These are phyloP conservation scores for Stigmatopora nigra DNA, from an alignment of 2,113 vertebrate genomes.

Conservation along the genomic window DNA sequence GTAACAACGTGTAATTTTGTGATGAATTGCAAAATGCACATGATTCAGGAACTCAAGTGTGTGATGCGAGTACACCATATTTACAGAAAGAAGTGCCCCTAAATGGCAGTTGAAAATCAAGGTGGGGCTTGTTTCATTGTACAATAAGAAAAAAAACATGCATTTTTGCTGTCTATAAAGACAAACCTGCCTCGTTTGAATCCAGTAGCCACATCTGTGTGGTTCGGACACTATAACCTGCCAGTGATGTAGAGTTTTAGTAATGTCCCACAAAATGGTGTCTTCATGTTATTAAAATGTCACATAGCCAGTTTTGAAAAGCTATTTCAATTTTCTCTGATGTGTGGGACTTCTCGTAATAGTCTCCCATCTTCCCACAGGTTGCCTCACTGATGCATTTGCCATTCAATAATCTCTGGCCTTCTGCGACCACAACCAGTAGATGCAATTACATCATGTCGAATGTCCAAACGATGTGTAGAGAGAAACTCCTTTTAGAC, in stretches of 20 bases:
- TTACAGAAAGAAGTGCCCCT: too few species aligned
- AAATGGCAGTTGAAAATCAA: too few species aligned
- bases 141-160: too few species aligned
- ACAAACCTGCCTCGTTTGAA: not conserved
- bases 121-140: too few species aligned
- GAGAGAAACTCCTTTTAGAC: slow-evolving; percentile 35
- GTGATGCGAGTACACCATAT: too few species aligned
- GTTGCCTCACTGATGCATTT: slow-evolving; percentile 50
- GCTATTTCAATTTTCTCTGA: slow-evolving; percentile 58
- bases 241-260: not conserved
- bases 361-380: slow-evolving; percentile 46
- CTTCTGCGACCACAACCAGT: slow-evolving; percentile 51
- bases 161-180: not conserved
- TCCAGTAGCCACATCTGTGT: not conserved
- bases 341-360: slow-evolving; percentile 52
- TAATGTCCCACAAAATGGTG: not conserved
- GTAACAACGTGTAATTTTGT: too few species aligned
- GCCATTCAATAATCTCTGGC: slow-evolving; percentile 37
- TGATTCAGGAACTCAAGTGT: too few species aligned
- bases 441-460: slow-evolving; percentile 57
- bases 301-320: slow-evolving; percentile 50
- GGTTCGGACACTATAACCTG: not conserved
- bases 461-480: slow-evolving; percentile 40
- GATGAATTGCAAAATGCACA: too few species aligned
- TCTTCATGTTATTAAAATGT: slow-evolving; percentile 42